A percentile compares a stretch with the other conserved stretches of the same genome.
These are phyloP conservation scores for Cyprinodon variegatus DNA, from an alignment of 2,113 vertebrate genomes.

Conservation along the genomic window DNA sequence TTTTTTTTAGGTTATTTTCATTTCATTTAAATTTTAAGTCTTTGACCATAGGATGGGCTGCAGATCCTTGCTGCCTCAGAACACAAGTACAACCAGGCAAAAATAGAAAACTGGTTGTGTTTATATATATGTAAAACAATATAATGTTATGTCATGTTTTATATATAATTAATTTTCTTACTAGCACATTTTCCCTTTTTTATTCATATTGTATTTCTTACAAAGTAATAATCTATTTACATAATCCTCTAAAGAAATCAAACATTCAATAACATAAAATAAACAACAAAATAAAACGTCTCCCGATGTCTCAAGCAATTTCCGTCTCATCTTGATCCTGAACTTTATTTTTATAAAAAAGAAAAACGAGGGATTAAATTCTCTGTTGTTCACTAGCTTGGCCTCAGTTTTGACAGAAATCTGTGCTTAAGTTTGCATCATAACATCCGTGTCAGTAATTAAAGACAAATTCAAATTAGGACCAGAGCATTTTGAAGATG, in stretches of 20 bases:
- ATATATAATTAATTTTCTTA: too few relatives aligned
- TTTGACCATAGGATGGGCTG: too few relatives aligned
- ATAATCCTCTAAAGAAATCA: neutral
- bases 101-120: too few relatives aligned
- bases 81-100: too few relatives aligned
- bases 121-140: too few relatives aligned
- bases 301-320: too few relatives aligned
- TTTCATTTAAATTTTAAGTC: too few relatives aligned
- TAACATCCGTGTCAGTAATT: neutral
- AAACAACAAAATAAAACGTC: neutral
- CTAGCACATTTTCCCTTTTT: neutral
- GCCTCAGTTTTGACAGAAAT: neutral
- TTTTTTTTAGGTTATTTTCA: too few relatives aligned
- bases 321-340: neutral
- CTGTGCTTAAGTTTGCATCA: neutral
- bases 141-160: too few relatives aligned
- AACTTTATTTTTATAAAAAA: neutral
- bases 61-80: too few relatives aligned
- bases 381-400: neutral
- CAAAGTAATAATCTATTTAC: neutral
- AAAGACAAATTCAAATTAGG: slow-evolving; percentile 1
- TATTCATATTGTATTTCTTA: neutral
- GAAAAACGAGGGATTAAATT: neutral
- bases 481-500: slow-evolving; percentile 3
- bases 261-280: neutral